phyloP scores from a whole-genome alignment of 37 sponge, comb jelly and placozoan species.

The Halisarca cf. caerulea region DNA sequence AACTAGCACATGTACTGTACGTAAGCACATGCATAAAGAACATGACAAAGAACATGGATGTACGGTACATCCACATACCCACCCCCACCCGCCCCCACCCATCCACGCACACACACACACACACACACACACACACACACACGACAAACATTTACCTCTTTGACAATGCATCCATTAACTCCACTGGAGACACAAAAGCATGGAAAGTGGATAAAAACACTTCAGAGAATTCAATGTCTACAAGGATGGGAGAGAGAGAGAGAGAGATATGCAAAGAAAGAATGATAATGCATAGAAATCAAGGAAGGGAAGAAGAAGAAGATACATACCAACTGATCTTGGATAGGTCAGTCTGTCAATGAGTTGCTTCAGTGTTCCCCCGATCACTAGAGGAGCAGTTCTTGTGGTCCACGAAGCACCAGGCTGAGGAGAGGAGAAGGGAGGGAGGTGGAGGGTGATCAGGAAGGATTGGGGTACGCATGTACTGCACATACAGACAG shows the following conservation, averaged over 20 bases:
- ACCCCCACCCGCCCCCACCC: no score
- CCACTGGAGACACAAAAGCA: constrained; percentile 58
- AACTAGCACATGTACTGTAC: no score
- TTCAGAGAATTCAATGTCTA: constrained; percentile 72
- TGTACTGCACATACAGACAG: no score
- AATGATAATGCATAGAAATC: neutral
- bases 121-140: neutral
- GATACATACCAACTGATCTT: constrained; percentile 55
- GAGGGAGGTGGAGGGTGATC: no score
- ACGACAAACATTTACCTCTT: constrained; percentile 40
- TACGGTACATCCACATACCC: no score
- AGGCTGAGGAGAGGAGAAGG: neutral
- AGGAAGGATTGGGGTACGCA: no score
- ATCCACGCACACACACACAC: neutral
- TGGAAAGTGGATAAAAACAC: constrained; percentile 65
- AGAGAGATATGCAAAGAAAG: no score
- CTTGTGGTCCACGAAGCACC: constrained; percentile 50
- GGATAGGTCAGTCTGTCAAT: constrained; percentile 64
- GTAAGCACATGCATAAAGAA: no score
- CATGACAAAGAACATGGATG: no score
- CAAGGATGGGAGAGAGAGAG: neutral
- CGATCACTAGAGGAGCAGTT: constrained; percentile 65
- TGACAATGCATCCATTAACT: constrained; percentile 55
- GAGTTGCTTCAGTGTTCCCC: constrained; percentile 68
- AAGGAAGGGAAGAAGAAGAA: neutral